phyloP scores from a whole-genome alignment of 2,888 invertebrate genomes.

The Arctia plantaginis region DNA sequence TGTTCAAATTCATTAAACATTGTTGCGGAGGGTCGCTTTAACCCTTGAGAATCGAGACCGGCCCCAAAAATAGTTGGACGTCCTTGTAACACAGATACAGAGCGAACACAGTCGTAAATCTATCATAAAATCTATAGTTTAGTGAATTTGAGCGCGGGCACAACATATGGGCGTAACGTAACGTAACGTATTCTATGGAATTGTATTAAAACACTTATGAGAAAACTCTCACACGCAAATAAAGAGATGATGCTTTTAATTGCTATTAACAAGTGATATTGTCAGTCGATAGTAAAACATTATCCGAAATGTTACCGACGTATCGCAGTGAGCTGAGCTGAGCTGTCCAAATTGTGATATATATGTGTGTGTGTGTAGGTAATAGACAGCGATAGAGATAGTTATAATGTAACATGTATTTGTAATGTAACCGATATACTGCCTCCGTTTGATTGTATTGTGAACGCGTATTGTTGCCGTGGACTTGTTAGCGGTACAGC shows the following conservation, averaged over 20 bases:
- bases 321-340: not conserved
- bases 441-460: not conserved
- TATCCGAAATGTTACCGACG: not conserved
- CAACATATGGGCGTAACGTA: no score
- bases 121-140: not conserved
- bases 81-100: not conserved
- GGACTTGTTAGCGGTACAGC: not conserved
- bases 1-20: not conserved
- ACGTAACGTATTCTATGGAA: not conserved
- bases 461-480: not conserved
- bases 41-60: not conserved
- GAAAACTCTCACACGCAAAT: not conserved
- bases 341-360: conserved; percentile 1
- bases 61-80: not conserved
- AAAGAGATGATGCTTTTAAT: not conserved
- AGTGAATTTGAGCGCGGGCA: not conserved
- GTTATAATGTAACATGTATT: not conserved
- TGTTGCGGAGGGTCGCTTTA: not conserved
- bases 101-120: not conserved
- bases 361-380: not conserved
- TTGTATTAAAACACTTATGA: not conserved
- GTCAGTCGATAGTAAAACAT: not conserved
- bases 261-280: not conserved
- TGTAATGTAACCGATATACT: not conserved
- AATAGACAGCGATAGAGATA: no score